Evolutionary conservation across 1,140 invertebrate species (phyloP).

Genomic region (Drosophila teissieri): DNA sequence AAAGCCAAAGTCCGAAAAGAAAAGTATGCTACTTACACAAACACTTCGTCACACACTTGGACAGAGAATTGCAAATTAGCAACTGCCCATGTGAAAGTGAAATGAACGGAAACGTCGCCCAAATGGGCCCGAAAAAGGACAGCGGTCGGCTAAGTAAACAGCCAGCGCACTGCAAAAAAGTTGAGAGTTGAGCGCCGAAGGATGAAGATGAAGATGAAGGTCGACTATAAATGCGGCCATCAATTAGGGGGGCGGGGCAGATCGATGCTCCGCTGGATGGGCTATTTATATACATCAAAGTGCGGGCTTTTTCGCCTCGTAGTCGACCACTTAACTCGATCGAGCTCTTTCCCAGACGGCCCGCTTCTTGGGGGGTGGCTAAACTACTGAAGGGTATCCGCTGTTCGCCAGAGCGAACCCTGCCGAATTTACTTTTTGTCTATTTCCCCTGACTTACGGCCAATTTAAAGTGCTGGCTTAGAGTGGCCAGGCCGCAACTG

Average conservation of each 20-base stretch:
- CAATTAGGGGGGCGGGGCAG: constrained; percentile 46
- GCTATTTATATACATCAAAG: constrained; percentile 69
- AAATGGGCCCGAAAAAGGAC: constrained; percentile 34
- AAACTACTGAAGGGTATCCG: constrained; percentile 23
- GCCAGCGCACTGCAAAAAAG: background rate
- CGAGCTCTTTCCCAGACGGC: constrained; percentile 14
- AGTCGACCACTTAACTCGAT: constrained; percentile 51
- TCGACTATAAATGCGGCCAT: constrained; percentile 49
- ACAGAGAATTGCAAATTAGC: constrained; percentile 57
- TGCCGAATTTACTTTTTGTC: background rate
- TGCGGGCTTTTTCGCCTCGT: constrained; percentile 25
- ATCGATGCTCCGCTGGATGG: constrained; percentile 29
- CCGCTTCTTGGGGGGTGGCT: background rate
- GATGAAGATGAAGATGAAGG: constrained; percentile 51
- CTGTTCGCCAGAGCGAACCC: constrained; percentile 2
- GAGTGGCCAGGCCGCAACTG: constrained; percentile 38
- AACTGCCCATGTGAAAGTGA: constrained; percentile 55
- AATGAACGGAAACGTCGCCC: constrained; percentile 55
- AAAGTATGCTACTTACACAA: constrained; percentile 44
- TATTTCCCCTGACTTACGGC: constrained; percentile 13
- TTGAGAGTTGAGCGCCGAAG: constrained; percentile 10
- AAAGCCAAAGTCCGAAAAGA: constrained; percentile 24
- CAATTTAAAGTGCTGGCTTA: constrained; percentile 44
- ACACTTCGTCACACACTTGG: constrained; percentile 40
- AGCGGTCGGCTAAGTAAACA: constrained; percentile 27